Evolutionary conservation across 2,113 vertebrate genomes (phyloP), one percentile per base, ranked within the genome.

Genomic region (Carassius auratus): DNA sequence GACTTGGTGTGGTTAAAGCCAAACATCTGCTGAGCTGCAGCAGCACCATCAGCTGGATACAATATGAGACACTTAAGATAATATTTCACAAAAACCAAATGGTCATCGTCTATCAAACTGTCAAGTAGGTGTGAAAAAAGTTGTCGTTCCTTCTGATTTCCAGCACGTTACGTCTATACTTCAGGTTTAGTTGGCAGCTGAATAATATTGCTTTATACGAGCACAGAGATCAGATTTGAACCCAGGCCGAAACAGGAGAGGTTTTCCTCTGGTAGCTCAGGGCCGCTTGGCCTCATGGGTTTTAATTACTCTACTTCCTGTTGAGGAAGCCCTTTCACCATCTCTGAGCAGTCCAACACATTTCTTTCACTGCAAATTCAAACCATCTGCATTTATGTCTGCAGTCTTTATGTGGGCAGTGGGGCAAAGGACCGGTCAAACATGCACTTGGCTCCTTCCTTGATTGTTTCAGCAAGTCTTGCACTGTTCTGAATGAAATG

Each of bases 281-380:
- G 76, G 71, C 77, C 92, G 86, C 85, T 90, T 64, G 83, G 87
- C 85, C 89, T 91, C 91, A 89, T 92, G 94, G 90, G 92, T 90
- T 94, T 94, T 94, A 94, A 95, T 95, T 95, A 95, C 93, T 92
- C 84, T 86, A 89, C 85, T 93, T 94, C 91, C 92, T 87, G 83
- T 87, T 73, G 89, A 93, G 89, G 90, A 88, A 88, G 77, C 81
- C 91, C 81, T 92, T 93, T 93, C 88, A 86, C 91, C 87, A 86
- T 83, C 85, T 94, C 80, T 82, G 86, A 89, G 86, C 84, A 81
- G 92, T 94, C 92, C 89, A 91, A 92, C 90, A 89, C 90, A 50
- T 94, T 95, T 90, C 92, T 95, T 95, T 93, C 90, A 91, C 92
- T 92, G 92, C 91, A 92, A 96, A 93, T 83, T 88, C 88, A 93